Evolutionary conservation across 2,888 invertebrate genomes (phyloP).

Genomic region (Mythimna ferrago): DNA sequence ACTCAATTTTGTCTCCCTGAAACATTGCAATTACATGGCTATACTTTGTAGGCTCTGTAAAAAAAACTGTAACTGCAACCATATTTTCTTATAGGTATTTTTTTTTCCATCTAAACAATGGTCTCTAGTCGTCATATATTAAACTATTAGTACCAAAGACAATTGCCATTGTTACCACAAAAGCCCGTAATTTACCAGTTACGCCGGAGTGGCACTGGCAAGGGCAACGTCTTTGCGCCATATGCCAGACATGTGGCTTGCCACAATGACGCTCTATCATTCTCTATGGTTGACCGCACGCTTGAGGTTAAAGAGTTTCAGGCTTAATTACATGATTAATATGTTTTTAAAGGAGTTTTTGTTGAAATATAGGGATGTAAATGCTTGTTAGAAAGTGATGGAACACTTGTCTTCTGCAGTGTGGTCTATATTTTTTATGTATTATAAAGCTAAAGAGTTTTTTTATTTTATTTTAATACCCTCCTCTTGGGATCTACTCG

Average conservation of each 20-base stretch:
- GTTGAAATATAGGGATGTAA: constrained; percentile 6
- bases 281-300: constrained; percentile 74
- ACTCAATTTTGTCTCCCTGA: not conserved
- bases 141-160: constrained; percentile 52
- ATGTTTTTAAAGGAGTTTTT: constrained; percentile 9
- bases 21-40: not conserved
- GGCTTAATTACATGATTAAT: constrained; percentile 51
- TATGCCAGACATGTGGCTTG: constrained; percentile 84
- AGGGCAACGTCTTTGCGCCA: constrained; percentile 74
- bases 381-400: not conserved
- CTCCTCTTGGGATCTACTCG: too few relatives aligned
- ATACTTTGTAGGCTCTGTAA: too few relatives aligned
- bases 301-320: constrained; percentile 45
- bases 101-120: constrained; percentile 41
- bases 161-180: constrained; percentile 70
- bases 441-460: too few relatives aligned
- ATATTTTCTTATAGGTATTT: constrained; percentile 4
- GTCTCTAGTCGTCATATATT: constrained; percentile 32
- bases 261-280: constrained; percentile 62
- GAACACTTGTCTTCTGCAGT: not conserved
- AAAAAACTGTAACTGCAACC: constrained; percentile 2
- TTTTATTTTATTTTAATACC: too few relatives aligned
- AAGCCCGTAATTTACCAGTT: constrained; percentile 74
- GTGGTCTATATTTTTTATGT: not conserved
- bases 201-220: constrained; percentile 66